These are phyloP conservation scores for Hippopotamus amphibius DNA, from an alignment of 2,113 vertebrate species.

Conservation along the genomic window DNA sequence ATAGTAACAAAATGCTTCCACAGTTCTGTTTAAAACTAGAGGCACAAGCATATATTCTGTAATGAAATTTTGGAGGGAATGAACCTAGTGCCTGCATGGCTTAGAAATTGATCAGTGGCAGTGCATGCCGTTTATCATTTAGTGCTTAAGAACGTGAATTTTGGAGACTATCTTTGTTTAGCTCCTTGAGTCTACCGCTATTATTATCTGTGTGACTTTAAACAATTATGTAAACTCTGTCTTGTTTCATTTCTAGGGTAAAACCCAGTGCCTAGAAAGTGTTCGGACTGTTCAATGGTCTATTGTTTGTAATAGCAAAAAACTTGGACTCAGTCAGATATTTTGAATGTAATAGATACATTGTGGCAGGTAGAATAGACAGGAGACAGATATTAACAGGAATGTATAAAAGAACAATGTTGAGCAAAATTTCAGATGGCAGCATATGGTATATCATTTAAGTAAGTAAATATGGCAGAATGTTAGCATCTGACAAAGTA, in stretches of 20 bases:
- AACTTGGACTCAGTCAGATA: neutral
- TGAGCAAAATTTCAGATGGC: neutral
- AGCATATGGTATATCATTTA: neutral
- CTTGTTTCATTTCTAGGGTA: neutral
- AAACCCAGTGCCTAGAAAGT: neutral
- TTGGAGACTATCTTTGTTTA: neutral
- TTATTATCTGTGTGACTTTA: neutral
- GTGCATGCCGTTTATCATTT: neutral
- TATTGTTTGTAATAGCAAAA: neutral
- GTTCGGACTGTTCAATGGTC: neutral
- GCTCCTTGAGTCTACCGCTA: neutral
- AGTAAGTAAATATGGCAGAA: neutral
- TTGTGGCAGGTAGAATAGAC: neutral
- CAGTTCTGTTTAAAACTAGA: neutral
- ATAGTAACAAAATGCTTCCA: neutral
- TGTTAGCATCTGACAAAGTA: neutral
- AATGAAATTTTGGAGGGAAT: neutral
- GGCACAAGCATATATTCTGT: neutral
- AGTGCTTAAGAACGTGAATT: neutral
- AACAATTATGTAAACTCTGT: neutral
- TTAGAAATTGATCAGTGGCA: neutral
- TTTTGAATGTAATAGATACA: neutral
- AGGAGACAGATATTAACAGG: neutral
- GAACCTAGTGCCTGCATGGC: neutral
- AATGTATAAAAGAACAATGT: neutral